phyloP scores from a whole-genome alignment of 2,888 invertebrate species.

The Leptura quadrifasciata region DNA sequence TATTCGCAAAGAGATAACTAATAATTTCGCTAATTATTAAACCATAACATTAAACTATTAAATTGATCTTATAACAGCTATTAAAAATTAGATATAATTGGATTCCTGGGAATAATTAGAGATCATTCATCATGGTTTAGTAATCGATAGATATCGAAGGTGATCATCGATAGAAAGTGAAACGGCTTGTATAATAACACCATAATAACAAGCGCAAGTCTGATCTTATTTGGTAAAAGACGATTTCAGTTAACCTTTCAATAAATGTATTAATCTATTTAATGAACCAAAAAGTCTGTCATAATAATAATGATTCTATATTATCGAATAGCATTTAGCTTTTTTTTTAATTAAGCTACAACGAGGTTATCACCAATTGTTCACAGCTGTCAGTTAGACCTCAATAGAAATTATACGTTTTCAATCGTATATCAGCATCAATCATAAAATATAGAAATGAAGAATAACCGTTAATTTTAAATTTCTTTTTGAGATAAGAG shows the following conservation, averaged over 20 bases:
- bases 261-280: constrained; percentile 5
- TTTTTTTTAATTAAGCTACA: background rate
- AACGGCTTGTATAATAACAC: background rate
- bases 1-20: background rate
- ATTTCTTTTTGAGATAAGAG: background rate
- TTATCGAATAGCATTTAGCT: background rate
- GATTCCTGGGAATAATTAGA: background rate
- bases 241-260: background rate
- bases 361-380: background rate
- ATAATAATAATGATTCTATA: background rate
- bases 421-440: background rate
- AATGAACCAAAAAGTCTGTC: background rate
- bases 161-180: constrained; percentile 1
- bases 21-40: background rate
- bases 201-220: background rate
- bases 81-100: background rate
- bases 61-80: background rate
- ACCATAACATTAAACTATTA: background rate
- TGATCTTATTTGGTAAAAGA: constrained; percentile 1
- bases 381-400: background rate
- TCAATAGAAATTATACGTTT: background rate
- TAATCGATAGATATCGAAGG: background rate
- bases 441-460: background rate
- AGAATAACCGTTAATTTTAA: background rate
- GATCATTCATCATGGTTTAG: background rate